Conservation (phyloP, 2,888 invertebrate species). For the Drosophila paramelanica region DNA sequence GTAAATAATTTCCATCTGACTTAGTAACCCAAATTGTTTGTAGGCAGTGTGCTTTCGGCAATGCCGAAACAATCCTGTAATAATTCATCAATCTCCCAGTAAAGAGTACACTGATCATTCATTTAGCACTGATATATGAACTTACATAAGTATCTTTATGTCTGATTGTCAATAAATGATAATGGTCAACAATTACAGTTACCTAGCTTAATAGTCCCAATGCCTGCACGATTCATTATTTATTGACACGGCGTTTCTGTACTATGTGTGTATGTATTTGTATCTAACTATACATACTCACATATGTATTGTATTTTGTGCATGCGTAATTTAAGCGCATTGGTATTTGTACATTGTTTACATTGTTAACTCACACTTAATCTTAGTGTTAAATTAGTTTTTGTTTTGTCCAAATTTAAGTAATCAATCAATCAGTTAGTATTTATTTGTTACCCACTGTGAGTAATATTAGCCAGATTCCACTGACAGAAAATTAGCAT, state of each 20-base stretch:
- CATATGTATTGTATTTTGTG: neutral
- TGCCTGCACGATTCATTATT: neutral
- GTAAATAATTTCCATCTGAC: slow-evolving; percentile 5
- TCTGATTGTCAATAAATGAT: slow-evolving; percentile 1
- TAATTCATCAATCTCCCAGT: neutral
- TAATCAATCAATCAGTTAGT: neutral
- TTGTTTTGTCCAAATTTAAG: neutral
- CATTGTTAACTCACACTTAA: neutral
- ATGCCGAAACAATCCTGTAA: slow-evolving; percentile 9
- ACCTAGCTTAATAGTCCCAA: neutral
- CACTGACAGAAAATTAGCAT: neutral
- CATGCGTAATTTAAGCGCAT: neutral
- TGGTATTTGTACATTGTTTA: neutral
- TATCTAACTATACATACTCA: slow-evolving; percentile 4
- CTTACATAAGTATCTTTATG: slow-evolving; percentile 4
- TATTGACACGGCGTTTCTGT: slow-evolving; percentile 1
- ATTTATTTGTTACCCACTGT: neutral
- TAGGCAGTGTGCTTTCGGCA: slow-evolving; percentile 1
- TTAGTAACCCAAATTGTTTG: slow-evolving; percentile 1
- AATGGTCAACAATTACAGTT: neutral
- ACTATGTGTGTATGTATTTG: slow-evolving; percentile 13
- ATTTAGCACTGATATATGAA: slow-evolving; percentile 7
- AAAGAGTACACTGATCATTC: slow-evolving; percentile 10
- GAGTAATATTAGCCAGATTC: slow-evolving; percentile 2
- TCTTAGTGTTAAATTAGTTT: neutral